These are phyloP conservation scores for Saguinus imperator DNA, from an alignment of 2,113 vertebrate genomes.

Conservation along the genomic window DNA sequence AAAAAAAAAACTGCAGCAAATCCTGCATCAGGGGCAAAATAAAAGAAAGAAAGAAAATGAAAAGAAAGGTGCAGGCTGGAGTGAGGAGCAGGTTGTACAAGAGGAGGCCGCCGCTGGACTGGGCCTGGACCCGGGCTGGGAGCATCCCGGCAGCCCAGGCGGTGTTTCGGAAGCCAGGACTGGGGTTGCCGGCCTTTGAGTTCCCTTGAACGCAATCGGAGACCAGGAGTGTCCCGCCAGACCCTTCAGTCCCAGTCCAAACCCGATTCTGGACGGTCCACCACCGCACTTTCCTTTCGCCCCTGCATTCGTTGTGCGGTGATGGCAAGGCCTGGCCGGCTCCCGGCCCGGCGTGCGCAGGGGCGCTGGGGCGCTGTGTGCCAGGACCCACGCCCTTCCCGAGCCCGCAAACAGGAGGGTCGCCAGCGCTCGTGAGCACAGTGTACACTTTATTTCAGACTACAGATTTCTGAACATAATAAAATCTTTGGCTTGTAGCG, in stretches of 20 bases:
- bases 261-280: background rate
- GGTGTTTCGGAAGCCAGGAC: background rate
- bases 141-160: background rate
- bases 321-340: fast-evolving
- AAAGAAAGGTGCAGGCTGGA: background rate
- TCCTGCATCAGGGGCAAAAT: background rate
- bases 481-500: constrained; percentile 99
- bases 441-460: constrained; percentile 96
- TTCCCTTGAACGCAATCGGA: background rate
- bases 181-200: background rate
- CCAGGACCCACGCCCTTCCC: background rate
- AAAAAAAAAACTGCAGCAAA: background rate
- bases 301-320: background rate
- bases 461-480: constrained; percentile 97
- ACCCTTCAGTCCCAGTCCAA: background rate
- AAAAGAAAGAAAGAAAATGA: background rate
- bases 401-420: constrained; percentile 55
- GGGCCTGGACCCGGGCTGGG: fast-evolving
- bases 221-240: background rate
- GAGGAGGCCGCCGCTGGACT: background rate
- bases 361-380: background rate
- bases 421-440: constrained; percentile 84
- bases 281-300: fast-evolving
- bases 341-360: background rate
- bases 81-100: background rate